Base-by-base conservation (phyloP, 2,888 invertebrate species). In the Litoditis marina region DNA sequence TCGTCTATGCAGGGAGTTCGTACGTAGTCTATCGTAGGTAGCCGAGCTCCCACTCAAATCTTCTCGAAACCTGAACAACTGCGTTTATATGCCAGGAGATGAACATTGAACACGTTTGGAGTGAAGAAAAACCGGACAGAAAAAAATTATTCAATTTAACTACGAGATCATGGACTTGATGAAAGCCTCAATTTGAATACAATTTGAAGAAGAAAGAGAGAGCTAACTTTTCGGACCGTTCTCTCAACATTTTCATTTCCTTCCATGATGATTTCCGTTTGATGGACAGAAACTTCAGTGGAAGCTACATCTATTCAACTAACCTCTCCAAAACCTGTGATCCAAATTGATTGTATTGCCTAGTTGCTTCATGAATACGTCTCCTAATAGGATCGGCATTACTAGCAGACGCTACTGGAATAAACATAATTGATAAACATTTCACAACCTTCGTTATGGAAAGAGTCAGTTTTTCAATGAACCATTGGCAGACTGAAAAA, bases 271-370 rank as follows among this genome's bases (percentile, higher is more conserved):
- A n/a, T n/a, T n/a, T n/a, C n/a, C n/a, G n/a, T n/a, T n/a, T n/a
- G n/a, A n/a, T n/a, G n/a, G n/a, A n/a, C n/a, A 22, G 44, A 44
- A 44, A 44, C 44, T 22, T 44, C 44, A 44, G 25, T 44, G 19
- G 19, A 50, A 27, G 50, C 16, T 22, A 49, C n/a, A n/a, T n/a
- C n/a, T n/a, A n/a, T n/a, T n/a, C n/a, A 27, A 25, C 53, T 16
- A 44, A 61, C 32, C 62, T 50, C 31, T 69, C 60, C 47, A 68
- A 69, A 42, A 72, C 64, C 54, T 72, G 66, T 2, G 69, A 64
- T 25, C 72, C 72, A 49, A 72, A 72, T 19, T 69, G 66, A 51
- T 73, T 73, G 57, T 69, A 73, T 36, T 55, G 57, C 25, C 64
- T 59, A 4, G 68, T 73, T 1, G 68, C 73, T 52, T 73, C 73